Conservation (phyloP, 30 jellyfish, hydroid and myxozoan species). For the Cassiopea xamachana region DNA sequence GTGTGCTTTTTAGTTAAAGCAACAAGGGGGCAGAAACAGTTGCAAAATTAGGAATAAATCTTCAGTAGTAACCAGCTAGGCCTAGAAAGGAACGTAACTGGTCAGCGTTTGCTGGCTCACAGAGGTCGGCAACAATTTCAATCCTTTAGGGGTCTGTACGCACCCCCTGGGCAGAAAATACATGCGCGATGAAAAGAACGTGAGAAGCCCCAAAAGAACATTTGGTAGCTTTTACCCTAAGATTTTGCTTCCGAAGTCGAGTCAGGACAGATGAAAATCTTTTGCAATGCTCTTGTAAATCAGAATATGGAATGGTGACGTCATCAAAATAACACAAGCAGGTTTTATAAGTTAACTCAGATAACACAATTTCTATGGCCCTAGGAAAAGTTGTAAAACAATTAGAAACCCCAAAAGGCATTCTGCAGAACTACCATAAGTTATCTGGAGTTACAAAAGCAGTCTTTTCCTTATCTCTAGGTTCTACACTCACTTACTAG, state of each 20-base stretch:
- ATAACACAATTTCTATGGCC: slow-evolving; percentile 56
- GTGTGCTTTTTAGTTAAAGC: slow-evolving; percentile 28
- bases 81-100: slow-evolving; percentile 49
- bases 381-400: slow-evolving; percentile 41
- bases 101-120: slow-evolving; percentile 20
- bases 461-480: slow-evolving; percentile 32
- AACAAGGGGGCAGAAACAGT: slow-evolving; percentile 54
- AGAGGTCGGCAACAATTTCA: slow-evolving; percentile 20
- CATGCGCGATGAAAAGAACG: slow-evolving; percentile 21
- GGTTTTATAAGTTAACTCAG: slow-evolving; percentile 23
- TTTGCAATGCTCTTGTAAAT: slow-evolving; percentile 26
- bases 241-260: slow-evolving; percentile 41
- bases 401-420: slow-evolving; percentile 56
- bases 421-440: slow-evolving; percentile 39
- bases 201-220: slow-evolving; percentile 50
- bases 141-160: slow-evolving; percentile 44
- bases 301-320: slow-evolving; percentile 16
- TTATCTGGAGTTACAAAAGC: slow-evolving; percentile 60
- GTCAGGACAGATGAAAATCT: slow-evolving; percentile 2
- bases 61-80: slow-evolving; percentile 48
- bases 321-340: slow-evolving; percentile 47
- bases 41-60: slow-evolving; percentile 57
- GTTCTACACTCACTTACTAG: slow-evolving; percentile 48
- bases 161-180: slow-evolving; percentile 31
- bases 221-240: slow-evolving; percentile 42